Base-by-base conservation (phyloP, 2,888 invertebrate genomes). In the Agriopis marginaria region DNA sequence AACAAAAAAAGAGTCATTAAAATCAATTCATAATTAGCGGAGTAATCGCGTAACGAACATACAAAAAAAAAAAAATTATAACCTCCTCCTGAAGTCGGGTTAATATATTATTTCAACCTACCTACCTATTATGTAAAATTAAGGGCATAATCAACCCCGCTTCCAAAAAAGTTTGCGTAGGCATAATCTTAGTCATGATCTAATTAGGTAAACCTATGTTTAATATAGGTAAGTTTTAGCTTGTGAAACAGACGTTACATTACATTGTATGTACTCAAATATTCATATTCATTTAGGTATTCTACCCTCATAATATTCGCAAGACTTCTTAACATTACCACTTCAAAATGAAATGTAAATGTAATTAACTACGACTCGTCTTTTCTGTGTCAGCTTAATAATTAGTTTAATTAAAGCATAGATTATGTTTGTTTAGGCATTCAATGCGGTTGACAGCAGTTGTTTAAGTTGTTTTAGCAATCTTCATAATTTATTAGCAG, bases 341-440 rank as follows among this genome's bases (percentile, higher is more conserved):
- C 23, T 23, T 58, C 58, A 58, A 45, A 58, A 58, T 45, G 47
- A 60, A 49, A 49, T 60, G n/a, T 49, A 60, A 60, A 60, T 60
- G 39, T 39, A 49, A 60, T 60, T 60, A 49, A 47, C 32, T 1
- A n/a, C 8, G 32, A 8, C n/a, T 60, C 49, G 49, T 49, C 7
- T 59, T 60, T 60, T 60, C 49, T 49, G n/a, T 59, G 59, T 47
- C n/a, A 59, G 47, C 47, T 45, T 58, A 11, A 32, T 45, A 47
- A 42, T 56, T 44, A 44, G 10, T 14, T 9, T 7, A 17, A 59
- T 59, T 47, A 47, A 32, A 10, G 47, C n/a, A 59, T 45, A 42
- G 58, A 45, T 45, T 44, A 23, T 55, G 14, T 14, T 55, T 55
- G 14, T 40, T 40, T 55, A 7, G 11, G 53, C 9, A 39, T 23